A percentile compares a stretch with the other conserved stretches of the same genome.
These are phyloP conservation scores for Clarias laeviceps DNA, from an alignment of 2,797 vertebrate genomes.

Conservation along the genomic window DNA sequence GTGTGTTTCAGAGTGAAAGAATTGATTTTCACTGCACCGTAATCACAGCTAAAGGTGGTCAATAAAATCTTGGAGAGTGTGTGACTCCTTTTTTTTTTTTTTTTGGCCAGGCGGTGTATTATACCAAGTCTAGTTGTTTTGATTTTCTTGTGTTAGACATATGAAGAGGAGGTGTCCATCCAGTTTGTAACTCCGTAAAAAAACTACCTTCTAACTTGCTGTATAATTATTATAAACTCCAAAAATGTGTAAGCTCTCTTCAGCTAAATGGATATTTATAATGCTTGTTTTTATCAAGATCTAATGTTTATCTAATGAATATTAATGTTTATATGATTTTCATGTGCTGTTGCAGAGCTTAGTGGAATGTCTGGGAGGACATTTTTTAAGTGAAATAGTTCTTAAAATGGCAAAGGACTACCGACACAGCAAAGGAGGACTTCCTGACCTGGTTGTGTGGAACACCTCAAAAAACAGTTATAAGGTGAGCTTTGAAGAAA, in stretches of 20 bases:
- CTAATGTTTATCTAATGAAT: background rate
- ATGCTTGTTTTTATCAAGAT: background rate
- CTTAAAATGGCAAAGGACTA: constrained; percentile 83
- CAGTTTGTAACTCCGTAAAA: background rate
- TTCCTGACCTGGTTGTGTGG: constrained; percentile 96
- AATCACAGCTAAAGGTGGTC: too few relatives aligned
- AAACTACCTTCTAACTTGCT: background rate
- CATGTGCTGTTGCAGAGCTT: constrained; percentile 77
- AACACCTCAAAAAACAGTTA: constrained; percentile 69
- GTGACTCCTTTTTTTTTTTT: too few relatives aligned
- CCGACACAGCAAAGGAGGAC: constrained; percentile 86
- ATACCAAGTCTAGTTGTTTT: background rate
- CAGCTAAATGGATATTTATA: background rate
- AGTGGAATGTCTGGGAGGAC: constrained; percentile 84
- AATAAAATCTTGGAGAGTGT: too few relatives aligned
- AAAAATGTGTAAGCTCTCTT: background rate
- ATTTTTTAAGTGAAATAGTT: constrained; percentile 84
- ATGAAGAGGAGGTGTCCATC: background rate
- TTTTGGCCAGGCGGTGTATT: background rate
- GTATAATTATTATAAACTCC: background rate
- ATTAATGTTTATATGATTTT: background rate
- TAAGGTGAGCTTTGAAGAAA: constrained; percentile 76
- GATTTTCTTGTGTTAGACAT: background rate
- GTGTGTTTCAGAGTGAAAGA: too few relatives aligned
- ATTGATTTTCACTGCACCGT: too few relatives aligned